Conservation (phyloP, 2,113 vertebrate genomes). For the Phasianus colchicus region DNA sequence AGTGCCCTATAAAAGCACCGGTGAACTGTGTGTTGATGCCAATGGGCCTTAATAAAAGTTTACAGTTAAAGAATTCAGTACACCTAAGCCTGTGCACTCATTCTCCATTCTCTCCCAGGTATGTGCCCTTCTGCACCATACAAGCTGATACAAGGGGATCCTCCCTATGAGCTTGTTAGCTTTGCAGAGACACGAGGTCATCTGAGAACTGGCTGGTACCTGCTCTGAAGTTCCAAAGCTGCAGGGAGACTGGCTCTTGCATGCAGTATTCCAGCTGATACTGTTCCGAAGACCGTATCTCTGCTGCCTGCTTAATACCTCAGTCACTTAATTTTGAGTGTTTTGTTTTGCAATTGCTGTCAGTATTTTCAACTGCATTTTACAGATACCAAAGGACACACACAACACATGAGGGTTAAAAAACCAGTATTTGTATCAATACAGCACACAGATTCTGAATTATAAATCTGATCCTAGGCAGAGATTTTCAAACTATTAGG, state of each 20-base stretch:
- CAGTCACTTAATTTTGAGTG: background rate
- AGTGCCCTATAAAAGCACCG: background rate
- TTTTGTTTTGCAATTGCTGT: background rate
- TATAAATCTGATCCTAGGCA: background rate
- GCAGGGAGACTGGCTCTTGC: background rate
- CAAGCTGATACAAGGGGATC: background rate
- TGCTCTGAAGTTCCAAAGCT: background rate
- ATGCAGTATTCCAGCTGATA: background rate
- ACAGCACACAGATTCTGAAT: background rate
- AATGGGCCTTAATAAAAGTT: background rate
- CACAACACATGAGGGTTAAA: background rate
- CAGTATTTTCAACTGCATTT: background rate
- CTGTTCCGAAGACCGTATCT: background rate
- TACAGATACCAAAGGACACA: background rate
- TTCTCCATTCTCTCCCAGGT: background rate
- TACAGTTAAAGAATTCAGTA: background rate
- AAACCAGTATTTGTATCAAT: background rate
- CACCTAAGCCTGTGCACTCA: background rate
- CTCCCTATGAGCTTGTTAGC: background rate
- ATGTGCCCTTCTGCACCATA: background rate
- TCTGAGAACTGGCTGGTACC: background rate
- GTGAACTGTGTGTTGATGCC: background rate
- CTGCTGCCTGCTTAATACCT: background rate
- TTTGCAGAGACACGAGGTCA: background rate
- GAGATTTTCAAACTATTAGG: background rate